Evolutionary conservation across 2,888 invertebrate species (phyloP), one percentile per base, ranked within the genome.

Genomic region (Hirudinaria manillensis): DNA sequence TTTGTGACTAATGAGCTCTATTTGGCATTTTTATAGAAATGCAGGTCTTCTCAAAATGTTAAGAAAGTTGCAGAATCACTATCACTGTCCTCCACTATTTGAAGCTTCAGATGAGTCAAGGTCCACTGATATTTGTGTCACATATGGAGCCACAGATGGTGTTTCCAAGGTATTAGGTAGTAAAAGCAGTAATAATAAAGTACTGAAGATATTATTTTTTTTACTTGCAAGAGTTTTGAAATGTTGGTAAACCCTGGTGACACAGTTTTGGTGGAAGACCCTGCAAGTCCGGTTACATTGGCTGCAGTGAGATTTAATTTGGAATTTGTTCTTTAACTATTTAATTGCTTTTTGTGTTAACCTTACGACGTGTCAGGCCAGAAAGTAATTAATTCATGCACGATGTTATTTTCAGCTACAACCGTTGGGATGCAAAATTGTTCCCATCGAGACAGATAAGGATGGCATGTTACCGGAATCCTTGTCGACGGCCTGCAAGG

Each of bases 131-230:
- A 83, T 92, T 0, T 83, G 91, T 55, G 87, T 92, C 36, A 91
- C 91, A 4, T 89, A 89, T 79, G 93, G 92, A 2, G 89, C 91
- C 34, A 92, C 92, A 83, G 91, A 92, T 82, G 92, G 90, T 7
- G 88, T 92, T 77, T 90, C 90, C 85, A 91, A 90, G 84, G 85
- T n/a, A n/a, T 32, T 4, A 6, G 36, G 27, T 3, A 45, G 66
- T 45, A 27, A 21, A 29, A 73, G n/a, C 24, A 21, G 38, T 36
- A 7, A 32, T 32, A 51, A 36, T 72, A 32, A 6, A 19, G 45
- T 27, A 29, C 65, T 32, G n/a, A 24, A 71, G 27, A 19, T 75
- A 29, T 56, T 56, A 53, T 55, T 55, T 34, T 70, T 13, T 13
- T 32, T 75, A 38, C n/a, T 72, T 36, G 38, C 21, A 80, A 84